Evolutionary conservation across 1,140 invertebrate species (phyloP).

Genomic region (Potamilus streckersoni): DNA sequence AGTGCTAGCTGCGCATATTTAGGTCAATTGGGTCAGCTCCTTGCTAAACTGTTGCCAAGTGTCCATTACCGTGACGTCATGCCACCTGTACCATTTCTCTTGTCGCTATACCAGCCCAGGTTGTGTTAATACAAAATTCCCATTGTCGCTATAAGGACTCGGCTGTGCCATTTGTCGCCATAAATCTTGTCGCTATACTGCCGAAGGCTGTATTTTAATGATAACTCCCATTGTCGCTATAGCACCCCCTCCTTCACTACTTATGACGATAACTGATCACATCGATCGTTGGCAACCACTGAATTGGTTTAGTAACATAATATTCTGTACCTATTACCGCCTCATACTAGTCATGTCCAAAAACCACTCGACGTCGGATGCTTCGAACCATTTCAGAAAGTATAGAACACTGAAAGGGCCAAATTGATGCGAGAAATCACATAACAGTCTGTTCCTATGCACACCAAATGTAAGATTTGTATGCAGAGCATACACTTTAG

Average conservation of each 20-base stretch:
- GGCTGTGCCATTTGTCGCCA: too few species aligned
- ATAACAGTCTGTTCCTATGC: not conserved
- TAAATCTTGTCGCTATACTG: too few species aligned
- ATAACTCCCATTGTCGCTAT: too few species aligned
- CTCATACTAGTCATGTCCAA: conserved; percentile 26
- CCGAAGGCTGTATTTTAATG: too few species aligned
- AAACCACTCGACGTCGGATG: conserved; percentile 28
- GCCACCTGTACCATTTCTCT: too few species aligned
- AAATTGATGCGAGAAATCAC: not conserved
- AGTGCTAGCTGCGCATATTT: too few species aligned
- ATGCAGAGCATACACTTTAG: conserved; percentile 7
- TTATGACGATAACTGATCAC: not conserved
- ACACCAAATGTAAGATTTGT: conserved; percentile 18
- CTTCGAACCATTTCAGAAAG: conserved; percentile 19
- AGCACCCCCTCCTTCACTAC: not conserved
- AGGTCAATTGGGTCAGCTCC: too few species aligned
- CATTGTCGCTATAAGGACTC: too few species aligned
- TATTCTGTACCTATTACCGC: conserved; percentile 24
- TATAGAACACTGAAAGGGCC: conserved; percentile 14
- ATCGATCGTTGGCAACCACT: not conserved
- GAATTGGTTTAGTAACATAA: not conserved
- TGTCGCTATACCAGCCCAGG: too few species aligned
- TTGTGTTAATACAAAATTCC: too few species aligned
- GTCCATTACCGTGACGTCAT: too few species aligned
- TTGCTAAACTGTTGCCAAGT: too few species aligned